Evolutionary conservation across 1,140 invertebrate species (phyloP).

Genomic region (Bombus affinis): DNA sequence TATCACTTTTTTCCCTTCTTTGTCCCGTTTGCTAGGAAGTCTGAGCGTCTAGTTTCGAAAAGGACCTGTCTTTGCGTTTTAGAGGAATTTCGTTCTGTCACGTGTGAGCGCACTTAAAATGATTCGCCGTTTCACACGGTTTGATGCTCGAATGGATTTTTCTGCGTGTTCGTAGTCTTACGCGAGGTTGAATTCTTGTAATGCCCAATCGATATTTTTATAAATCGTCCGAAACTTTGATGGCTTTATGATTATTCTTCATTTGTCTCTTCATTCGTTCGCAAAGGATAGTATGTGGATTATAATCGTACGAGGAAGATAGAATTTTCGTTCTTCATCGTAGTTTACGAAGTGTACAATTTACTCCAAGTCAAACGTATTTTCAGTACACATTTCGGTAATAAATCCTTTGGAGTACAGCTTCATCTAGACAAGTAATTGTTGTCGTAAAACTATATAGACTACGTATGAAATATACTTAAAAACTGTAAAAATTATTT

Average conservation of each 20-base stretch:
- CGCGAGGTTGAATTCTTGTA: background rate
- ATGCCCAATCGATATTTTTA: background rate
- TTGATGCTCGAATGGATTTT: background rate
- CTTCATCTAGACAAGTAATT: too few relatives aligned
- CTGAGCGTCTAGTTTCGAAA: too few relatives aligned
- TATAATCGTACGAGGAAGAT: background rate
- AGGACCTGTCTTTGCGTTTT: too few relatives aligned
- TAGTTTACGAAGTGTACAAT: background rate
- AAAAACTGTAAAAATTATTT: background rate
- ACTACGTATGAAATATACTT: background rate
- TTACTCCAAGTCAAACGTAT: background rate
- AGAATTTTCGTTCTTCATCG: background rate
- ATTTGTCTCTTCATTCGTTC: background rate
- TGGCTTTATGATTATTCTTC: background rate
- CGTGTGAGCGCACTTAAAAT: background rate
- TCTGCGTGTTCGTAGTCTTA: background rate
- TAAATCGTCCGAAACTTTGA: background rate
- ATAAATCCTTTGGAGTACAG: background rate
- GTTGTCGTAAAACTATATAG: background rate
- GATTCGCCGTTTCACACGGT: slow-evolving; percentile 10
- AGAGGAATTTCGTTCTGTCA: slow-evolving; percentile 10
- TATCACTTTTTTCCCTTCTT: background rate
- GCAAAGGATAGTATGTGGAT: background rate
- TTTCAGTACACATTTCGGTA: background rate
- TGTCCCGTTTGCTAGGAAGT: background rate